Base-by-base conservation (phyloP, 2,888 invertebrate species). In the Syrphus vitripennis region DNA sequence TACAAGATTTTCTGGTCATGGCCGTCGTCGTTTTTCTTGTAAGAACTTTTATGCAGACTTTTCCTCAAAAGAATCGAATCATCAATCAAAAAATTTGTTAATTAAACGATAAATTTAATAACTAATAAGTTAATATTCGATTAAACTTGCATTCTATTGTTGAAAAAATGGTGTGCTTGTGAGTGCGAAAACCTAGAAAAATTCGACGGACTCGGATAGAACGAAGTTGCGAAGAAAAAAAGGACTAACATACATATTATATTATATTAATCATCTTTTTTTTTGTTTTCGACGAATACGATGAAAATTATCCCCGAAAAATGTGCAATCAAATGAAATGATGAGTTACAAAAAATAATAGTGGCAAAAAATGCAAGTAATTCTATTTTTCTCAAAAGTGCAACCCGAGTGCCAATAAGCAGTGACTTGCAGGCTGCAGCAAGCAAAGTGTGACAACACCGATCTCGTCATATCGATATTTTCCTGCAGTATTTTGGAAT, bases 1-100 rank as follows among this genome's bases (percentile, higher is more conserved):
- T 72, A 82, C 57, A 70, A 77, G 78, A 86, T 86, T 86, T 86
- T 86, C 77, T 86, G 82, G 82, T 77, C 78, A 86, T 86, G 77
- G 82, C 81, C 86, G 86, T 82, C 80, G 69, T 82, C 74, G 74
- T 75, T 82, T 78, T 82, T 65, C 61, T 61, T 61, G 59, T 81
- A 81, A 70, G 77, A 74, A 78, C 70, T 78, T 86, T 69, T 50
- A 70, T 70, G 69, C 69, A 86, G 65, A 65, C 45, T 84, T 80
- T 80, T 81, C 57, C 37, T 24, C 37, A 40, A 80, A 76, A 75
- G 19, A 65, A 65, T 37, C 48, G 29, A 14, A 71, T 34, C 21
- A 31, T 31, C 14, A 34, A 48, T 5, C n/a, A 67, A 34, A 67
- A 67, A 67, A 50, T 16, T 31, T n/a, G 21, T 34, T 69, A 63